These are phyloP conservation scores for Ptychobarbus kaznakovi DNA, from an alignment of 2,797 vertebrate species.

Conservation along the genomic window DNA sequence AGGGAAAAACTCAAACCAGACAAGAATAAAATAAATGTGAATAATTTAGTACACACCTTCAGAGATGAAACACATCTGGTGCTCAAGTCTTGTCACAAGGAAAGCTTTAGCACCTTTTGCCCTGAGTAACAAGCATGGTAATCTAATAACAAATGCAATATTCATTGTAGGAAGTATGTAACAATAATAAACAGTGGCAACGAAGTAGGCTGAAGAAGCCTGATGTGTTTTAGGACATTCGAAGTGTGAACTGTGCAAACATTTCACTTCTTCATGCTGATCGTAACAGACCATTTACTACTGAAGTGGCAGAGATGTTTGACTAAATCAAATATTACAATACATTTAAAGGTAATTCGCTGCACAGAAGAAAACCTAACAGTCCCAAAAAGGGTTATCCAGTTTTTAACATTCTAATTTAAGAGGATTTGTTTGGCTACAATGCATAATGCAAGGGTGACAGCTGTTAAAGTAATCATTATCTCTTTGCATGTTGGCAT, in stretches of 20 bases:
- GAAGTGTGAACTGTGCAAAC: not conserved
- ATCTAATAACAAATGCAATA: constrained; percentile 22
- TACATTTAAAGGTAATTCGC: constrained; percentile 3
- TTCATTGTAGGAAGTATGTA: constrained; percentile 13
- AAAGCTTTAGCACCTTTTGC: constrained; percentile 50
- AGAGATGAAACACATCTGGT: constrained; percentile 14
- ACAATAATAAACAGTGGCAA: constrained; percentile 32
- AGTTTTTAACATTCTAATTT: constrained; percentile 2
- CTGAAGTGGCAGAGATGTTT: not conserved
- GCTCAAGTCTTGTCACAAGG: constrained; percentile 13
- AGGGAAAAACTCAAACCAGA: not conserved
- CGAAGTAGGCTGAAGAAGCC: not conserved
- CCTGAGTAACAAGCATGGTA: constrained; percentile 57
- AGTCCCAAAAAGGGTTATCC: not conserved
- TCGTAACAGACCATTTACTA: constrained; percentile 4
- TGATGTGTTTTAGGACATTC: constrained; percentile 9
- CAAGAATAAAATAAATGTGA: not conserved
- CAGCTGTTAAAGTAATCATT: constrained; percentile 7
- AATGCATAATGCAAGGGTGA: not conserved
- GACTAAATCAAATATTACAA: constrained; percentile 12
- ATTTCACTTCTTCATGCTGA: not conserved
- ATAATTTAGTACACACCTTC: constrained; percentile 1
- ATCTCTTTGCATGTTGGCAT: constrained; percentile 19
- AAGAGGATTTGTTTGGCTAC: constrained; percentile 19
- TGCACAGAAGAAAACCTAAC: not conserved